Conservation (phyloP, 2,888 invertebrate species). For the Ecliptopera silaceata region DNA sequence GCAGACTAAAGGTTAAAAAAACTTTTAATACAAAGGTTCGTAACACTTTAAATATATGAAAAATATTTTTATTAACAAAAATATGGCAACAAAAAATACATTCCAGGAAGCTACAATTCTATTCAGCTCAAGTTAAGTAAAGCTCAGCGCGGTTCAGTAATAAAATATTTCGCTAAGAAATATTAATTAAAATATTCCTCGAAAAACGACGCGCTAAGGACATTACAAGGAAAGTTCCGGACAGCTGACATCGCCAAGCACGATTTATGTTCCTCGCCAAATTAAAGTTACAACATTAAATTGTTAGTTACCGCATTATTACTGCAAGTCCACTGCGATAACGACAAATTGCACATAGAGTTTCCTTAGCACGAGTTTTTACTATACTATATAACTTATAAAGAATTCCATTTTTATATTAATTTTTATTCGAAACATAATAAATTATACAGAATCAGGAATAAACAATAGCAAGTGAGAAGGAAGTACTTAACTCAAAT, state of each 20-base stretch:
- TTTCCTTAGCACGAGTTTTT: slow-evolving; percentile 2
- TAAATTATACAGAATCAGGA: too few relatives aligned
- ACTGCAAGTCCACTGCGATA: slow-evolving; percentile 75
- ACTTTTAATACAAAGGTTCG: too few relatives aligned
- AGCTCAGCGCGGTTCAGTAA: slow-evolving; percentile 27
- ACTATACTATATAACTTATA: too few relatives aligned
- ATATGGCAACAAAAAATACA: neutral
- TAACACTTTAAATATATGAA: too few relatives aligned
- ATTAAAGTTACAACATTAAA: slow-evolving; percentile 78
- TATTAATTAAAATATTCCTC: slow-evolving; percentile 78
- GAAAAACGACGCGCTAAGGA: slow-evolving; percentile 74
- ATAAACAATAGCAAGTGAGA: too few relatives aligned
- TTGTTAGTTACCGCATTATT: slow-evolving; percentile 75
- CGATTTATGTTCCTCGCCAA: slow-evolving; percentile 75
- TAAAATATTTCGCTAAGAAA: slow-evolving; percentile 61
- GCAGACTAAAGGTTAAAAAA: too few relatives aligned
- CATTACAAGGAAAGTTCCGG: slow-evolving; percentile 79
- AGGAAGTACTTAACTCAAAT: too few relatives aligned
- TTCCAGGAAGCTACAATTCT: slow-evolving; percentile 4
- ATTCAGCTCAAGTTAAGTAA: slow-evolving; percentile 6
- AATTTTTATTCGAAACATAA: too few relatives aligned
- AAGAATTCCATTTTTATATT: too few relatives aligned
- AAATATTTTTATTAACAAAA: too few relatives aligned
- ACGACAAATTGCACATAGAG: slow-evolving; percentile 40
- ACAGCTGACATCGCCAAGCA: slow-evolving; percentile 80